Base-by-base conservation (phyloP, 2,113 vertebrate genomes). In the Callorhinus ursinus region DNA sequence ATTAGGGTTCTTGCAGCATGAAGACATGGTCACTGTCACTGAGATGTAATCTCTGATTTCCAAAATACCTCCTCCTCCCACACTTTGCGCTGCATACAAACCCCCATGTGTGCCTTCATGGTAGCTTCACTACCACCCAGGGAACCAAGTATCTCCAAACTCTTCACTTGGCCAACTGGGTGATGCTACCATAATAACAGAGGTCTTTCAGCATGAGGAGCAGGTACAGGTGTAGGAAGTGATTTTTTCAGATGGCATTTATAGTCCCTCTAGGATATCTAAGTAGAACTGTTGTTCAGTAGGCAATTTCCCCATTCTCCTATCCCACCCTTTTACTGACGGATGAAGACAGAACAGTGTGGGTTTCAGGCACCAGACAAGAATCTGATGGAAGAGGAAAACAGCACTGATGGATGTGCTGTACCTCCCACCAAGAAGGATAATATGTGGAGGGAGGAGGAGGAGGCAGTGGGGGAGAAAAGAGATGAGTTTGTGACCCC, bases 101-200 rank as follows among this genome's bases (percentile, higher is more conserved):
- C 18, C 14, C 36, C 8, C 6, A 7, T 1, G 6, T 2, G 26
- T 5, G 2, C 6, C 24, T 14, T 55, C 26, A 11, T 39, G n/a
- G 24, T 39, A 39, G 31, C 86, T 95, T 55, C 67, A 53, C 26
- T 4, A 26, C 26, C 14, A 36, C n/a, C 21, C 2, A 51, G 36
- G 51, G 28, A n/a, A 63, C 31, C 72, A 53, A n/a, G 5, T 36
- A 18, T 67, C n/a, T 87, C 39, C n/a, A 13, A 4, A 49, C 51
- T 49, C 86, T 65, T 42, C 21, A 13, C 19, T 79, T 77, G 72
- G 39, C 14, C 26, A 18, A 18, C 26, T 4, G 55, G 28, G 28
- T 19, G 26, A 82, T 46, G 22, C n/a, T 1, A n/a, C 13, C 24
- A 16, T 76, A 46, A 15, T 65, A 67, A 51, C 1, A 33, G 31